Evolutionary conservation across 2,113 vertebrate genomes (phyloP), one percentile per base, ranked within the genome.

Genomic region (Nerophis ophidion): DNA sequence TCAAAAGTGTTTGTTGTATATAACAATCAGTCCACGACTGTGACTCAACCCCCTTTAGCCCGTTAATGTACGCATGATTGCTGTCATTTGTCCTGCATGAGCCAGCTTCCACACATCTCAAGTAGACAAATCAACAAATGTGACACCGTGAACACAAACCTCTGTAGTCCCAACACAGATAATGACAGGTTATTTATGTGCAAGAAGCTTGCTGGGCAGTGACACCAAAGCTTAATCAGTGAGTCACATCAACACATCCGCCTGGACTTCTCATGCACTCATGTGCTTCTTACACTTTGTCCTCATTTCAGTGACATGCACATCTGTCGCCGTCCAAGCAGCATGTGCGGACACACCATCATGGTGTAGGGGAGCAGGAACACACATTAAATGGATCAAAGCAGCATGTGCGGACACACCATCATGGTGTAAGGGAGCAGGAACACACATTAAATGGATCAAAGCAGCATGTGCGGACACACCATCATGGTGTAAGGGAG

Each of bases 261-360:
- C 0, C 36, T 0, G 7, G 36, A 19, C 12, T 38, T 51, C 66
- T 50, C 13, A 11, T 38, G 0, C 8, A 51, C 50, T 61, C 70
- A 61, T 13, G 34, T 42, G 46, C 0, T 9, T 47, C 2, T 14
- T 2, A 12, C 17, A 42, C 38, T 19, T 45, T 4, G 17, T 15
- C 17, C 60, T 50, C 10, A 72, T 74, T 72, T 52, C 59, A 65
- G 73, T 79, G 5, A 60, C 56, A 77, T 45, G 53, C 42, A 19
- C 72, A 76, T 77, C 63, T 57, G 46, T n/a, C n/a, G n/a, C n/a
- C n/a, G n/a, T n/a, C n/a, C n/a, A n/a, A n/a, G n/a, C n/a, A n/a
- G n/a, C n/a, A n/a, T n/a, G n/a, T n/a, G n/a, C n/a, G n/a, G n/a
- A n/a, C n/a, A n/a, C n/a, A n/a, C n/a, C n/a, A n/a, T n/a, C n/a